Evolutionary conservation across 2,797 vertebrate species (phyloP).

Genomic region (Odontamblyopus rebecca): DNA sequence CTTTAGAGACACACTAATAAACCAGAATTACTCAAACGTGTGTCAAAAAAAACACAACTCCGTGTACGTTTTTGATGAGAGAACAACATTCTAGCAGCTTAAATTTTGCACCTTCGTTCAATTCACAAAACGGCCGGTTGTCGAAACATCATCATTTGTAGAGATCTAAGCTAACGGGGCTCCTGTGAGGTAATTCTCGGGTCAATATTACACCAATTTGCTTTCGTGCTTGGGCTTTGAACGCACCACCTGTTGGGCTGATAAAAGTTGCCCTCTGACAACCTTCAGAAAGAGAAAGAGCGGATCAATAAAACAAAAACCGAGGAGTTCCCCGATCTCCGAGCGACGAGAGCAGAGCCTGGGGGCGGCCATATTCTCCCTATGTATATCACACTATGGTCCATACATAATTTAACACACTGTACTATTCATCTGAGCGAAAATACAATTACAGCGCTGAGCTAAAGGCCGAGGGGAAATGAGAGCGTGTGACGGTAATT

Average conservation of each 20-base stretch:
- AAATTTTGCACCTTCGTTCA: not conserved
- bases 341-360: constrained; percentile 44
- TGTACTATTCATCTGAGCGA: constrained; percentile 66
- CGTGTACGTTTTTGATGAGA: too few species aligned
- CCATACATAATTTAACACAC: constrained; percentile 73
- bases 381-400: constrained; percentile 49
- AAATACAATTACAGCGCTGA: constrained; percentile 62
- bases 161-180: not conserved
- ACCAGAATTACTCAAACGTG: too few species aligned
- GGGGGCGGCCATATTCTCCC: constrained; percentile 48
- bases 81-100: too few species aligned
- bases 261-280: constrained; percentile 13
- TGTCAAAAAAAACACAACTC: too few species aligned
- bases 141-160: not conserved
- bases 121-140: not conserved
- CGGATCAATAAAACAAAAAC: constrained; percentile 39
- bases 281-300: constrained; percentile 15
- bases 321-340: not conserved
- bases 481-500: constrained; percentile 55
- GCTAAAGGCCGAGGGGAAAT: constrained; percentile 56
- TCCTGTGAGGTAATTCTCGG: not conserved
- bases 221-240: not conserved
- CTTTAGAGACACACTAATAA: too few species aligned
- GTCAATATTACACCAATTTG: not conserved
- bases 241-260: constrained; percentile 16